phyloP scores from a whole-genome alignment of 1,140 invertebrate species.

The Bombus pyrosoma region DNA sequence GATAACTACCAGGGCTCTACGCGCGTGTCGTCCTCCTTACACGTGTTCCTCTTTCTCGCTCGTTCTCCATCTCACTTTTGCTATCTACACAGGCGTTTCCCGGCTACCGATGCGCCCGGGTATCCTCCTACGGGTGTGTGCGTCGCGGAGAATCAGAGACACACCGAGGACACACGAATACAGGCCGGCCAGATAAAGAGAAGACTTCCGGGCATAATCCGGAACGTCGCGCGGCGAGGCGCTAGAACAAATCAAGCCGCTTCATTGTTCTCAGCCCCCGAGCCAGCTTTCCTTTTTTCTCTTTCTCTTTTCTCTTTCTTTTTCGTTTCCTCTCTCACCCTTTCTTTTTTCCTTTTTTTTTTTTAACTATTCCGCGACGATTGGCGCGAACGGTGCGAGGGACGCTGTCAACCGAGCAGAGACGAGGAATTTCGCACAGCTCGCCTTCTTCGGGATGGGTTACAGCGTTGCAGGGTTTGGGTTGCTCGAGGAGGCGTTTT shows the following conservation, averaged over 20 bases:
- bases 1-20: slow-evolving; percentile 45
- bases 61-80: neutral
- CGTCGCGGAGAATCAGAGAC: slow-evolving; percentile 32
- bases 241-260: slow-evolving; percentile 80
- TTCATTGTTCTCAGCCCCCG: slow-evolving; percentile 74
- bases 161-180: slow-evolving; percentile 41
- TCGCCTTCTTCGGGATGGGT: neutral
- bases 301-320: slow-evolving; percentile 3
- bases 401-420: neutral
- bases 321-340: neutral
- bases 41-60: neutral
- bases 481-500: too few relatives aligned
- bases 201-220: slow-evolving; percentile 82
- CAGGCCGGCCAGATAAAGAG: slow-evolving; percentile 69
- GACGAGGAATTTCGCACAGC: neutral
- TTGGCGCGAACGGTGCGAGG: slow-evolving; percentile 50
- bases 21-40: slow-evolving; percentile 35
- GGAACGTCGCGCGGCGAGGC: slow-evolving; percentile 68
- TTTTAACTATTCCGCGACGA: slow-evolving; percentile 40
- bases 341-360: slow-evolving; percentile 8
- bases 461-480: too few relatives aligned
- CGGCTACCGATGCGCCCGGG: neutral
- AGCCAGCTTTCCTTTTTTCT: slow-evolving; percentile 52
- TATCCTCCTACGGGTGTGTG: slow-evolving; percentile 18
- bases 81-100: neutral